Base-by-base conservation (phyloP, 2,797 vertebrate genomes). In the Cynodonichthys magdalenae region DNA sequence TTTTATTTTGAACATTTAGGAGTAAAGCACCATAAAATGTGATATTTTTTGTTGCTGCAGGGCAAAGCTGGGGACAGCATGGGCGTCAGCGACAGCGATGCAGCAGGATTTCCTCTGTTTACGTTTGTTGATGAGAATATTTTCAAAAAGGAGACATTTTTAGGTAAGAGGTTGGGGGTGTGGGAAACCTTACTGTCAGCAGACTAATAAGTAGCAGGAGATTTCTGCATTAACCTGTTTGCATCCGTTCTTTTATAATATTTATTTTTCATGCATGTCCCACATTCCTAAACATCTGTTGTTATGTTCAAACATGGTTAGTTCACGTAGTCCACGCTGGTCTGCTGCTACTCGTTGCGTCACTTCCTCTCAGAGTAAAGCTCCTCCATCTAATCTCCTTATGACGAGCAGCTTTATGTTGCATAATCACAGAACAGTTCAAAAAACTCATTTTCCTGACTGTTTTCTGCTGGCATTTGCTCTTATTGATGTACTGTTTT, bases 131-230 rank as follows among this genome's bases (percentile, higher is more conserved):
- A 94, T 54, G 93, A 94, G 79, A 93, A 80, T 75, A 91, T 92
- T 70, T 94, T 94, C 86, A 92, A 94, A 86, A 94, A 94, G 80
- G 93, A 94, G 73, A 94, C 93, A 1, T 94, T 94, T 80, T 81
- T 88, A 75, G 91, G 94, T 94, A 72, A 77, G 87, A 57, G 19
- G n/a, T 14, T 6, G 0, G 15, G 3, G 8, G 7, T 9, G 10
- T 8, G 20, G n/a, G 3, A 8, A 27, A 60, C n/a, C n/a, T n/a
- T 53, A 44, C 10, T 5, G 19, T 10, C 36, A 39, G 36, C 10
- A 3, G 12, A 10, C 12, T 39, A 4, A 12, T 39, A 12, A 39
- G 4, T 9, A 7, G 3, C 0, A 10, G 31, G 20, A 6, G 15
- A n/a, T 19, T 24, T 24, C 2, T 34, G n/a, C 3, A 39, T 36